A percentile compares a stretch with the other conserved stretches of the same genome.
These are phyloP conservation scores for Zaprionus africanus DNA, from an alignment of 1,140 invertebrate genomes.

Conservation along the genomic window DNA sequence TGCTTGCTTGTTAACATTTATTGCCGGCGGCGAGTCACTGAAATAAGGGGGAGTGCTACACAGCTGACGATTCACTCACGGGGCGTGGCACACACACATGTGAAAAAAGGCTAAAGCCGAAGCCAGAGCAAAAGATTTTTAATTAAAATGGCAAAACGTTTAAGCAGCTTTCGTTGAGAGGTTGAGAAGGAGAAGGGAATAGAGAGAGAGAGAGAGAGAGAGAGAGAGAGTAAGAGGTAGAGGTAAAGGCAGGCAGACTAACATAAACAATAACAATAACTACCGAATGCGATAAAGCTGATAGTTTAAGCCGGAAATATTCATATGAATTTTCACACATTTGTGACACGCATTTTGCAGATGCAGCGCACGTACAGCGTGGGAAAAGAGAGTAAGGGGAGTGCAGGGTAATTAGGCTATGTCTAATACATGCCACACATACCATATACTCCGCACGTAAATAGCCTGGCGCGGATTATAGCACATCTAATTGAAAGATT, in stretches of 20 bases:
- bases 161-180: constrained; percentile 47
- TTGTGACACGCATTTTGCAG: constrained; percentile 20
- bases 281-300: constrained; percentile 24
- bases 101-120: constrained; percentile 24
- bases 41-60: neutral
- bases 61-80: neutral
- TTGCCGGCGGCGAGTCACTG: constrained; percentile 31
- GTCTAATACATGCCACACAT: too few species aligned
- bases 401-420: neutral
- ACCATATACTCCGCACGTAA: constrained; percentile 9
- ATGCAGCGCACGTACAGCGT: constrained; percentile 36
- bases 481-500: constrained; percentile 25
- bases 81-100: constrained; percentile 21
- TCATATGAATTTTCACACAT: constrained; percentile 21
- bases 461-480: constrained; percentile 3
- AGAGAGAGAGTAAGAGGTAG: too few species aligned
- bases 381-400: neutral
- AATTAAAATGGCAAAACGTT: constrained; percentile 51
- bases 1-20: constrained; percentile 60
- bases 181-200: constrained; percentile 3
- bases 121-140: constrained; percentile 39
- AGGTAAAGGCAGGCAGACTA: constrained; percentile 7
- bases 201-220: neutral
- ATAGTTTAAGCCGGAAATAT: constrained; percentile 12
- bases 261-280: constrained; percentile 39